Percentiles rank a stretch among this genome's conserved stretches.
phyloP scores from a whole-genome alignment of 2,888 invertebrate genomes.

The Papilio demoleus region DNA sequence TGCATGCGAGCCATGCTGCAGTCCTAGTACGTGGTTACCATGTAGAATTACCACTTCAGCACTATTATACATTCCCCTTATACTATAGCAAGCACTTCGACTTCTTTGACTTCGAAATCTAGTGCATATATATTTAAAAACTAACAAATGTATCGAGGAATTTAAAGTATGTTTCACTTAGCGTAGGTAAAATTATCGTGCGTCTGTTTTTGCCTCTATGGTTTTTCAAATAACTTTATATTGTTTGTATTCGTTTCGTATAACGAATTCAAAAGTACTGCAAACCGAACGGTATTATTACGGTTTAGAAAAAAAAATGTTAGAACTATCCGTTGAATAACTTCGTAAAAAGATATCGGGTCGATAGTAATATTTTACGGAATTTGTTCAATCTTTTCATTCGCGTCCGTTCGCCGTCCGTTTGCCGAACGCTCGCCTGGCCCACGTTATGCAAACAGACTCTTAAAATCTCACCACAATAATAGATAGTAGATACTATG shows the following conservation, averaged over 20 bases:
- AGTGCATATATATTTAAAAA: neutral
- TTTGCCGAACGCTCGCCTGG: conserved; percentile 26
- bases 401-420: conserved; percentile 33
- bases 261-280: conserved; percentile 6
- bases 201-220: neutral
- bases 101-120: neutral
- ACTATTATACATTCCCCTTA: conserved; percentile 27
- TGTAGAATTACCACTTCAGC: conserved; percentile 7
- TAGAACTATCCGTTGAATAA: conserved; percentile 29
- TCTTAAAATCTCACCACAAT: conserved; percentile 36
- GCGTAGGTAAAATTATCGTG: neutral
- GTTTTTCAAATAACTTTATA: neutral
- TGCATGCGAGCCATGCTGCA: conserved; percentile 8
- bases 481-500: conserved; percentile 16
- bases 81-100: neutral
- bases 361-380: conserved; percentile 39
- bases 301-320: conserved; percentile 14
- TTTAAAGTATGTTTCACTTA: neutral
- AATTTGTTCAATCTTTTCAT: conserved; percentile 40
- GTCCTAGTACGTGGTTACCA: conserved; percentile 26
- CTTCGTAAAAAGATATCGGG: conserved; percentile 32
- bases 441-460: conserved; percentile 39
- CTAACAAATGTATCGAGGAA: neutral
- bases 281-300: conserved; percentile 10
- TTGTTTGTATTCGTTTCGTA: conserved; percentile 2